Evolutionary conservation across 2,113 vertebrate species (phyloP).

Genomic region (Delphinapterus leucas): DNA sequence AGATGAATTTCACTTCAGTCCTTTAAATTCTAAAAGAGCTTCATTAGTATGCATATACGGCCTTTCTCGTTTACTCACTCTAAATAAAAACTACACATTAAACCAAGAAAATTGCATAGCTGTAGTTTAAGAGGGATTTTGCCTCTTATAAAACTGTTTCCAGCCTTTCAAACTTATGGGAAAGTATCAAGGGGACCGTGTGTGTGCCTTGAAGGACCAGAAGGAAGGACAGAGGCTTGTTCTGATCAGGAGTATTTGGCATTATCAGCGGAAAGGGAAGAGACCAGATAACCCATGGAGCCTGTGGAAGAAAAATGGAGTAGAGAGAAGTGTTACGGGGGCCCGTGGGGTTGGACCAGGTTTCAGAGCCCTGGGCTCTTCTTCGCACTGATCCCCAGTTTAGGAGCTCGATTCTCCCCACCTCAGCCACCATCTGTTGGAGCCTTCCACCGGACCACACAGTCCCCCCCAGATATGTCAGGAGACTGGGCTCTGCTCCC

Average conservation of each 20-base stretch:
- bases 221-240: neutral
- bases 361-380: neutral
- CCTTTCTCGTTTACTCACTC: neutral
- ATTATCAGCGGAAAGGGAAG: neutral
- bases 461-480: neutral
- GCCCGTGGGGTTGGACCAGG: neutral
- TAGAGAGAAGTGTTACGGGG: neutral
- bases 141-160: neutral
- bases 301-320: neutral
- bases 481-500: neutral
- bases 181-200: neutral
- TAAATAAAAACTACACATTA: conserved; percentile 40
- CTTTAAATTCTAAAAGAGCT: neutral
- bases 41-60: neutral
- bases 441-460: neutral
- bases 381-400: neutral
- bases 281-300: neutral
- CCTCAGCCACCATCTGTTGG: neutral
- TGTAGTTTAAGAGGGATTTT: neutral
- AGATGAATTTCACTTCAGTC: neutral
- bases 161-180: neutral
- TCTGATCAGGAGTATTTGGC: neutral
- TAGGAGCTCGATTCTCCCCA: neutral
- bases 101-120: conserved; percentile 1
- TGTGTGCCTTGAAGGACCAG: neutral